Percentiles rank a stretch among this genome's conserved stretches.
Conservation (phyloP, 2,888 invertebrate genomes). For the Sthenelais limicola region DNA sequence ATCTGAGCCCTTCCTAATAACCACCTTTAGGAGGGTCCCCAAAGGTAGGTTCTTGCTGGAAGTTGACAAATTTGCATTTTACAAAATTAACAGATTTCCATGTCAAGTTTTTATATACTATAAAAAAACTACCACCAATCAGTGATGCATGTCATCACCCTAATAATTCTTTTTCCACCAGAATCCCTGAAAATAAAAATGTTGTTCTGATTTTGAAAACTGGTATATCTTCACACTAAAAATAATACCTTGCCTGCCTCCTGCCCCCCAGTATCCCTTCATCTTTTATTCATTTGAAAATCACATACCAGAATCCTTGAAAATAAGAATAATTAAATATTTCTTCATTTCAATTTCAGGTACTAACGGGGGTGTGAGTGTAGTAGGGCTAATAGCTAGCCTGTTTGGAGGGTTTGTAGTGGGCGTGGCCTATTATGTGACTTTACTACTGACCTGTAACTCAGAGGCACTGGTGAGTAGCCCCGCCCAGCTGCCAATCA, state of each 20-base stretch:
- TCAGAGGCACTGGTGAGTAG: constrained; percentile 53
- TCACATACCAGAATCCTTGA: no score
- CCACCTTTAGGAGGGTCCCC: constrained; percentile 82
- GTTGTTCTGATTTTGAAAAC: no score
- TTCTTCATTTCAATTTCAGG: constrained; percentile 74
- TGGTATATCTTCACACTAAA: no score
- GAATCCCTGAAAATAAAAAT: no score
- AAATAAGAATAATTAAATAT: no score
- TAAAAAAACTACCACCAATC: no score
- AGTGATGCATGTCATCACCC: no score
- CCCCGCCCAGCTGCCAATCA: constrained; percentile 82
- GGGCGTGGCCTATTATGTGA: constrained; percentile 82
- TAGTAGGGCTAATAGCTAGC: constrained; percentile 76
- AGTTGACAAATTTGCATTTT: neutral
- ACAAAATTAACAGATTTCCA: neutral
- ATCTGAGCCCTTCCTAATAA: constrained; percentile 83
- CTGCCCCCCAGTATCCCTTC: no score
- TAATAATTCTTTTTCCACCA: no score
- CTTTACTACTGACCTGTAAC: constrained; percentile 76
- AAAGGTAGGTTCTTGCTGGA: constrained; percentile 74
- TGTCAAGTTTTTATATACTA: neutral
- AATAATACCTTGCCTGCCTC: no score
- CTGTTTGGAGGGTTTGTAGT: constrained; percentile 81
- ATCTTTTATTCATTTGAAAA: no score
- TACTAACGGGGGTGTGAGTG: constrained; percentile 89